Evolutionary conservation across 2,888 invertebrate genomes (phyloP).

Genomic region (Phengaris arion): DNA sequence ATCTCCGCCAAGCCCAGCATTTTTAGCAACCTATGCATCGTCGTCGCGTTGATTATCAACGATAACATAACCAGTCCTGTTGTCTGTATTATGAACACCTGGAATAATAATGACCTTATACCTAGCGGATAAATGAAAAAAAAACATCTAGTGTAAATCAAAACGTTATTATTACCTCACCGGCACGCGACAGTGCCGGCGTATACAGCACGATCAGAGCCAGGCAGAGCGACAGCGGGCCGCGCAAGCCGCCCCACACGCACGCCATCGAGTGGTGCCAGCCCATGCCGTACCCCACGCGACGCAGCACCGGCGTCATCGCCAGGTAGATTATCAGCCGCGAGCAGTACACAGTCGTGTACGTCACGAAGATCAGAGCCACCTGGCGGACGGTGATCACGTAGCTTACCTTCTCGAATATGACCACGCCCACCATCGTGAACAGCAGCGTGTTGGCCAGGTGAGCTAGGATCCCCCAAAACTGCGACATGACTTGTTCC

Average conservation of each 20-base stretch:
- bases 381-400: slow-evolving; percentile 64
- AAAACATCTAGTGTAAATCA: no score
- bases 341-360: slow-evolving; percentile 71
- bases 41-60: slow-evolving; percentile 79
- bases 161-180: slow-evolving; percentile 50
- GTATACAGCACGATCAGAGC: slow-evolving; percentile 77
- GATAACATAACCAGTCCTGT: slow-evolving; percentile 80
- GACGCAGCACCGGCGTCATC: slow-evolving; percentile 74
- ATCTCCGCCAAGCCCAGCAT: slow-evolving; percentile 74
- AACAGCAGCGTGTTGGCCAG: slow-evolving; percentile 79
- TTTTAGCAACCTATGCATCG: slow-evolving; percentile 71
- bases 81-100: slow-evolving; percentile 78
- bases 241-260: slow-evolving; percentile 82
- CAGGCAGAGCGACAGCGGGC: slow-evolving; percentile 79
- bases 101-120: slow-evolving; percentile 29
- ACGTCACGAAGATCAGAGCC: slow-evolving; percentile 64
- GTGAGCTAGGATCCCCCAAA: slow-evolving; percentile 62
- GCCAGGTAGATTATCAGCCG: slow-evolving; percentile 68
- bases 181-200: slow-evolving; percentile 54
- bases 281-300: slow-evolving; percentile 78
- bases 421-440: slow-evolving; percentile 80
- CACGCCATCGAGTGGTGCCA: slow-evolving; percentile 80
- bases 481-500: slow-evolving; percentile 57
- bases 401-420: slow-evolving; percentile 73
- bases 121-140: no score